Evolutionary conservation across 2,113 vertebrate genomes (phyloP).

Genomic region (Perognathus longimembris): DNA sequence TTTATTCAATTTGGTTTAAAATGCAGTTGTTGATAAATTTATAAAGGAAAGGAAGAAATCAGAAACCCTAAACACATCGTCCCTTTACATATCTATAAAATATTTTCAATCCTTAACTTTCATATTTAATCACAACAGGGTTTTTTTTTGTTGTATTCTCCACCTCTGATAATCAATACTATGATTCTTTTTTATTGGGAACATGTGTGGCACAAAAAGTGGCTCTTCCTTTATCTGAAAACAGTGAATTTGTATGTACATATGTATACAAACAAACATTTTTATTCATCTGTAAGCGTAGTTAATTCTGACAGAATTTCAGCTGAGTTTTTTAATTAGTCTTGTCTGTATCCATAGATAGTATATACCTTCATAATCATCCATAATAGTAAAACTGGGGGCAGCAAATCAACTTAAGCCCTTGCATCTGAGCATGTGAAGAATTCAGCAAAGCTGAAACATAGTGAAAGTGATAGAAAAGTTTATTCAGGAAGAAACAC

Average conservation of each 20-base stretch:
- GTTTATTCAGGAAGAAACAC: too few species aligned
- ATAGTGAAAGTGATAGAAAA: too few species aligned
- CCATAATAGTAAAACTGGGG: neutral
- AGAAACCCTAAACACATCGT: neutral
- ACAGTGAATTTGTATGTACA: neutral
- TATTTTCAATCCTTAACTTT: neutral
- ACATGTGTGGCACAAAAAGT: neutral
- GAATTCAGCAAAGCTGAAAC: too few species aligned
- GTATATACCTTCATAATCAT: neutral
- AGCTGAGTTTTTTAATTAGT: neutral
- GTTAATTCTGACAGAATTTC: neutral
- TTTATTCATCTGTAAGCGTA: neutral
- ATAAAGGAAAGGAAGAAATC: neutral
- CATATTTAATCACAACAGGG: neutral
- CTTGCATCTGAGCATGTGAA: too few species aligned
- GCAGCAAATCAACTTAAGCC: too few species aligned
- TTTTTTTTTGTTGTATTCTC: neutral
- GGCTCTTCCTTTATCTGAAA: neutral
- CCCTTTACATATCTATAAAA: neutral
- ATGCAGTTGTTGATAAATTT: neutral
- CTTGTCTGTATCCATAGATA: neutral
- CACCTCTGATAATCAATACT: neutral
- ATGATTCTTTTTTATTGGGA: neutral
- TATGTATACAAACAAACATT: neutral
- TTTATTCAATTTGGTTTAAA: neutral